These are phyloP conservation scores for Dryas iulia DNA, from an alignment of 1,140 invertebrate species.

Conservation along the genomic window DNA sequence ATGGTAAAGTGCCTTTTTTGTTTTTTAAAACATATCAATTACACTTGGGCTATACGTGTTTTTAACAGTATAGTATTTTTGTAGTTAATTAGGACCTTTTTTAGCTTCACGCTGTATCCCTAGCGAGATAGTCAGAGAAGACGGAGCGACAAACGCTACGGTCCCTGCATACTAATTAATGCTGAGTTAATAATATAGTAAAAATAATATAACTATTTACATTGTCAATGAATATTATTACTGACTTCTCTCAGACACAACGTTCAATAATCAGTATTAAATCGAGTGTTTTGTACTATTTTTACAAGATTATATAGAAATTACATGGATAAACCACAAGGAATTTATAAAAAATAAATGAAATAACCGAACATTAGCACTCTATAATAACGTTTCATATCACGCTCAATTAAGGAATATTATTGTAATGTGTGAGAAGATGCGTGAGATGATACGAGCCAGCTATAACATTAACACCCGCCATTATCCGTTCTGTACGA, in stretches of 20 bases:
- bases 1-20: not conserved
- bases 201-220: too few species aligned
- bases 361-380: slow-evolving; percentile 16
- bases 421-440: slow-evolving; percentile 26
- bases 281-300: not conserved
- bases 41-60: too few species aligned
- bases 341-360: not conserved
- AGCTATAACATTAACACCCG: slow-evolving; percentile 38
- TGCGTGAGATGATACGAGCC: slow-evolving; percentile 26
- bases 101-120: too few species aligned
- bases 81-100: too few species aligned
- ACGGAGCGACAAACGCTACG: too few species aligned
- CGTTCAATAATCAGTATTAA: not conserved
- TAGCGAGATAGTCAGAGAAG: too few species aligned
- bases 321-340: not conserved
- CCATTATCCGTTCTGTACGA: slow-evolving; percentile 51
- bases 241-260: not conserved
- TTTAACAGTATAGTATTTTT: too few species aligned
- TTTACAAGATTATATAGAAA: not conserved
- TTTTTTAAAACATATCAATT: not conserved
- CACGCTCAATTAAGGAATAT: slow-evolving; percentile 17
- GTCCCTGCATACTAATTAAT: too few species aligned
- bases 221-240: not conserved
- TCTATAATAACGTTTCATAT: slow-evolving; percentile 18
- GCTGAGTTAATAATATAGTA: too few species aligned